These are phyloP conservation scores for Gasterosteus nipponicus DNA, from an alignment of 2,113 vertebrate species.

Conservation along the genomic window DNA sequence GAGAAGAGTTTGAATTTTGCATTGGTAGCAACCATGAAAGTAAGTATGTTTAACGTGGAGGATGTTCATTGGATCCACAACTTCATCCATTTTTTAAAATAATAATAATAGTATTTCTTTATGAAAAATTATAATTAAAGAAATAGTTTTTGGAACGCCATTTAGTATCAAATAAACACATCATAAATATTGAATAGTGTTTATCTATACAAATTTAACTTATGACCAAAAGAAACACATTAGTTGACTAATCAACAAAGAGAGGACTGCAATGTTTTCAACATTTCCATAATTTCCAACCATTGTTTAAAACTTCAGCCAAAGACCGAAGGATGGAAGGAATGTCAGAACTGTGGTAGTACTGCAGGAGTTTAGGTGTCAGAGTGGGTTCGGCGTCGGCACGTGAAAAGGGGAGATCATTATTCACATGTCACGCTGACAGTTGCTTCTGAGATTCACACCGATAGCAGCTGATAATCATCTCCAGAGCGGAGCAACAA, in stretches of 20 bases:
- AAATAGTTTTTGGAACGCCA: not conserved
- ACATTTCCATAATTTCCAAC: conserved; percentile 30
- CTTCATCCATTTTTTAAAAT: no score
- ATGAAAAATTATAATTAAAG: no score
- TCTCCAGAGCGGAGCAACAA: conserved; percentile 77
- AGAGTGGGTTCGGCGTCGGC: conserved; percentile 69
- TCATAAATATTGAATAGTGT: not conserved
- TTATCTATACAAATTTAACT: not conserved
- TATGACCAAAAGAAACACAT: not conserved
- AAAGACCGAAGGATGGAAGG: conserved; percentile 25
- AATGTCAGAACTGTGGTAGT: conserved; percentile 49
- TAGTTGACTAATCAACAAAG: not conserved
- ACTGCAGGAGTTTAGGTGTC: conserved; percentile 71
- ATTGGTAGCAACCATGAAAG: not conserved
- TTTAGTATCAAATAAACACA: not conserved
- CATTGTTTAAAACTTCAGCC: conserved; percentile 29
- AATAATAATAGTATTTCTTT: no score
- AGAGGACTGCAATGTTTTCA: not conserved
- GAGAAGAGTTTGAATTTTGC: not conserved
- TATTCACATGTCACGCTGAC: conserved; percentile 80
- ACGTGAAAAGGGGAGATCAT: conserved; percentile 81
- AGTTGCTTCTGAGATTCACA: conserved; percentile 75
- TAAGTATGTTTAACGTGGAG: not conserved
- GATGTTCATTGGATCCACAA: not conserved
- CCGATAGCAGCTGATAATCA: conserved; percentile 80